Evolutionary conservation across 2,888 invertebrate genomes (phyloP), one percentile per base, ranked within the genome.

Genomic region (Lasiommata megera): DNA sequence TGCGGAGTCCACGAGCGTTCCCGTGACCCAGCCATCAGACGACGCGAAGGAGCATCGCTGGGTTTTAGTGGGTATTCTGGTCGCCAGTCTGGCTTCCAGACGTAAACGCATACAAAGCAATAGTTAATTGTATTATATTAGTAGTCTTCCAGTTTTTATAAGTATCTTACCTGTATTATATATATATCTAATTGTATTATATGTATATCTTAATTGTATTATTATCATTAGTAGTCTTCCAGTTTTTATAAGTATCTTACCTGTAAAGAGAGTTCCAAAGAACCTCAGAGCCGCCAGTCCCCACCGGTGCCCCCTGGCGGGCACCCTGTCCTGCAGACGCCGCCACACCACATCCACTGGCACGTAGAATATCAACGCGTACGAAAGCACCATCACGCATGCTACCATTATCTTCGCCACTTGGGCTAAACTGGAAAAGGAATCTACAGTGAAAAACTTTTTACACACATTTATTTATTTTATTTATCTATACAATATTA

Each of bases 331-430:
- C 60, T 92, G 86, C 3, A 97, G 74, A 62, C 93, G 92, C 37
- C 95, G 93, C 96, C 97, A 98, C 12, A 98, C 93, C 53, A 99
- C 97, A 54, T 96, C 96, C 67, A 97, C 93, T 0, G 99, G 98
- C 1, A 99, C 98, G 83, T 96, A 99, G 82, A 96, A 96, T 78
- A 99, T 97, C 11, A 99, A 92, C 3, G 97, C 96, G 76, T 97
- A 99, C 0, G 98, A 96, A 63, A 99, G 94, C 64, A 98, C 93
- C 73, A 99, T 96, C 1, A 98, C 96, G 6, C 96, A 76, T 0
- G 97, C 96, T 76, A 98, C 98, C 64, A 97, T 88, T 3, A 96
- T 76, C 84, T 97, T 96, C 0, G 97, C 97, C 0, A 92, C 80
- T 81, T 97, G 95, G 0, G 96, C 97, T 37, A 93, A 76, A 51